Base-by-base conservation (phyloP, 2,888 invertebrate species). In the Tenthredo distinguenda region DNA sequence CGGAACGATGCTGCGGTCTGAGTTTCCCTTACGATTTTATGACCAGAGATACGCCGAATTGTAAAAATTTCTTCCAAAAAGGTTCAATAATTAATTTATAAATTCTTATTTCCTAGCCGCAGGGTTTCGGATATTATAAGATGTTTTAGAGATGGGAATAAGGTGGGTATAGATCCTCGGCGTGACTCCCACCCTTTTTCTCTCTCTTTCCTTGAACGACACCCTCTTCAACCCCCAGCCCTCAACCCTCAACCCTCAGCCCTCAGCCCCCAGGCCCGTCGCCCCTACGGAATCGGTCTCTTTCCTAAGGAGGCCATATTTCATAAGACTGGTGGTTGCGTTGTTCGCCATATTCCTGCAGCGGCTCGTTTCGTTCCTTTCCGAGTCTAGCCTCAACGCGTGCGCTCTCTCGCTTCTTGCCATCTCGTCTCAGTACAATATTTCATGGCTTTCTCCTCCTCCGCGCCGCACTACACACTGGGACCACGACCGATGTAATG, bases 241-340 rank as follows among this genome's bases (percentile, higher is more conserved):
- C 82, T 77, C 50, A 50, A 4, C 55, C 37, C n/a, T 34, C 37
- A 31, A 15, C 47, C 47, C 47, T 21, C 85, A 82, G 62, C 71
- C 74, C 84, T 77, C 55, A 55, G n/a, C 55, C 37, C 37, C 31
- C 37, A 31, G 47, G 47, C 47, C 12, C 47, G 47, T 47, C 47
- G 85, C 86, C 86, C 86, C 26, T 26, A 62, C 26, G 26, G 68
- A 68, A 68, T 88, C 87, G 86, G 85, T 86, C 86, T 81, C 85
- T 68, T 47, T 81, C 43, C 65, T 15, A 91, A 92, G 92, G 92
- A 92, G 92, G 91, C 93, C 92, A 93, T 92, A 93, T 93, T 93
- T 93, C 92, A 92, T 93, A 92, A 90, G 91, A 91, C 91, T 88
- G 85, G 88, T 89, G 88, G 87, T 55, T 87, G 31, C 89, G 90